Conservation (phyloP, 37 sponge, comb jelly and placozoan species). For the Beroe ovata region DNA sequence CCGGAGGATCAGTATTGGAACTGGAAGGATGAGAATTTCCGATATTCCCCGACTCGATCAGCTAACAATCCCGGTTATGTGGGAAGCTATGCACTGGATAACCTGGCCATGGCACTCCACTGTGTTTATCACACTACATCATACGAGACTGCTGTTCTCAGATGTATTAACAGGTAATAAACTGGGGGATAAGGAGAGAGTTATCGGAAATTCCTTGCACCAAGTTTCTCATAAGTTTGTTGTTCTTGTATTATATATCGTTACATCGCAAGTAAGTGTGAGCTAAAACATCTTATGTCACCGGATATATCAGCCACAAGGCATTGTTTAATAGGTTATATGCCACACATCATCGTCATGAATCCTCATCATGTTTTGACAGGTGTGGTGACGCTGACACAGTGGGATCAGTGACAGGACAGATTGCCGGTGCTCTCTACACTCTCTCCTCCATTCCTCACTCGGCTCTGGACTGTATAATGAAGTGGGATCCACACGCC, state of each 20-base stretch:
- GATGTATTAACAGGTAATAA: slow-evolving; percentile 45
- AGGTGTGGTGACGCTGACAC: slow-evolving; percentile 62
- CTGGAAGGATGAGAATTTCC: slow-evolving; percentile 37
- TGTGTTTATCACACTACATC: slow-evolving; percentile 24
- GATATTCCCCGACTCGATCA: slow-evolving; percentile 54
- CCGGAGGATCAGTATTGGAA: slow-evolving; percentile 41
- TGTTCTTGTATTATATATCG: too few species aligned
- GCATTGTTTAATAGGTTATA: too few species aligned
- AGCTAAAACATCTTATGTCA: too few species aligned
- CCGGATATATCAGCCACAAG: too few species aligned
- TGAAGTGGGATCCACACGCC: slow-evolving; percentile 54
- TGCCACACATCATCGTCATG: too few species aligned
- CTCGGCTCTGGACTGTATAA: slow-evolving; percentile 39
- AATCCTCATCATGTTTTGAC: too few species aligned
- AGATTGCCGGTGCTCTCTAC: slow-evolving; percentile 51
- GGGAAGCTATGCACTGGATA: slow-evolving; percentile 31
- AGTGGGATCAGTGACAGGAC: slow-evolving; percentile 50
- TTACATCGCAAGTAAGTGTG: too few species aligned
- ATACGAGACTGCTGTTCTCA: slow-evolving; percentile 23
- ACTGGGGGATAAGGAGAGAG: too few species aligned
- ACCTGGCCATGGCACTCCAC: slow-evolving; percentile 43
- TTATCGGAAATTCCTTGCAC: too few species aligned
- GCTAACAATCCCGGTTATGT: slow-evolving; percentile 49
- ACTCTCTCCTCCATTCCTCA: slow-evolving; percentile 36
- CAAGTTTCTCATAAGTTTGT: too few species aligned